Evolutionary conservation across 2,888 invertebrate species (phyloP).

Genomic region (Lydus trimaculatus): DNA sequence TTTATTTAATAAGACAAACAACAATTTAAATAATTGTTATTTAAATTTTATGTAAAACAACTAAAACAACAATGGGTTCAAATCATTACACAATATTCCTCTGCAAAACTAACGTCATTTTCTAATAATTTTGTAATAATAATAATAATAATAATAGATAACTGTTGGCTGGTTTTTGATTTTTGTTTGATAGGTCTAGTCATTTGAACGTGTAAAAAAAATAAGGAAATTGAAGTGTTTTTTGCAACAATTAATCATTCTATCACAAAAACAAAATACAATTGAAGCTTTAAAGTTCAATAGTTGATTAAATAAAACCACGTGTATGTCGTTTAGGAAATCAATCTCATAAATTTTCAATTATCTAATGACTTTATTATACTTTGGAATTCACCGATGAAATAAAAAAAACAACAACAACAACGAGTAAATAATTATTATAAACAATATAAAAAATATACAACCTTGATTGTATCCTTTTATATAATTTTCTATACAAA

Average conservation of each 20-base stretch:
- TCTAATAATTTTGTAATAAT: background rate
- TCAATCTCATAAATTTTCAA: background rate
- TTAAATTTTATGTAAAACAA: slow-evolving; percentile 10
- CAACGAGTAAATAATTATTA: background rate
- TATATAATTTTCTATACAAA: background rate
- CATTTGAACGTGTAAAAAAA: background rate
- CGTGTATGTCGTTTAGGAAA: background rate
- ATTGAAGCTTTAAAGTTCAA: slow-evolving; percentile 3
- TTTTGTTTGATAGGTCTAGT: background rate
- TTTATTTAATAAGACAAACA: background rate
- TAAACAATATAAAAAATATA: background rate
- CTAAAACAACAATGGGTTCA: background rate
- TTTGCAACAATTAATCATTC: background rate
- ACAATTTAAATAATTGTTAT: slow-evolving; percentile 9
- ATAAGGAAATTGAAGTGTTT: background rate
- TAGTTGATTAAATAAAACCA: background rate
- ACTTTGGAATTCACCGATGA: background rate
- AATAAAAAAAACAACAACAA: background rate
- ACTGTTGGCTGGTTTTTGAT: background rate
- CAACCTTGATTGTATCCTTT: background rate
- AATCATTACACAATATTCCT: background rate
- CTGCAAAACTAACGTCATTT: background rate
- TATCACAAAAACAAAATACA: background rate
- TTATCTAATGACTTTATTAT: slow-evolving; percentile 1
- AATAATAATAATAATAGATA: background rate